phyloP scores from a whole-genome alignment of 2,113 vertebrate species.

The Xyliphius kryptos region DNA sequence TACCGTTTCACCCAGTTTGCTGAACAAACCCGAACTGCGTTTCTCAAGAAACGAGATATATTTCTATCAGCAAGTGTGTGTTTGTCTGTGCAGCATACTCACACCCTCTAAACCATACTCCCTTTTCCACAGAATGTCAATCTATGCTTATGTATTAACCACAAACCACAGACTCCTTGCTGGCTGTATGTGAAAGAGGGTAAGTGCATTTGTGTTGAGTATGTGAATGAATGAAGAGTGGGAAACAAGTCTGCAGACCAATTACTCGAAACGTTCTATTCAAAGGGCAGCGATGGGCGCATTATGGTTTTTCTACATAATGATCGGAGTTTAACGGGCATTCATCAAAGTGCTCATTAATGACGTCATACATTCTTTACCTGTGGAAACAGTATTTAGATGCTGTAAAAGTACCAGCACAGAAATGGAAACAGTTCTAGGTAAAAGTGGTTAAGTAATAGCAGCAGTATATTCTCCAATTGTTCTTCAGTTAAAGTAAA shows the following conservation, averaged over 20 bases:
- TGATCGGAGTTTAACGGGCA: not conserved
- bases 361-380: not conserved
- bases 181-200: not conserved
- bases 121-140: slow-evolving; percentile 18
- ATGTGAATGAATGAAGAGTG: slow-evolving; percentile 8
- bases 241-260: slow-evolving; percentile 16
- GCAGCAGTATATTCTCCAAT: no score
- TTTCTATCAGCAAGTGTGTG: not conserved
- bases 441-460: no score
- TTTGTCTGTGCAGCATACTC: slow-evolving; percentile 7
- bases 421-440: no score
- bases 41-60: slow-evolving; percentile 29
- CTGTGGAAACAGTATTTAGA: no score
- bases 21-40: not conserved
- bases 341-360: not conserved
- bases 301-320: slow-evolving; percentile 2
- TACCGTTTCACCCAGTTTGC: not conserved
- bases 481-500: no score
- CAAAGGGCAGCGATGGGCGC: not conserved
- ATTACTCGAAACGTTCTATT: slow-evolving; percentile 35
- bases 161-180: slow-evolving; percentile 27
- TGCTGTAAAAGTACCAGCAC: no score
- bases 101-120: not conserved
- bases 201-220: not conserved
- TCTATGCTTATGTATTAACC: slow-evolving; percentile 17